Conservation (phyloP, 2,113 vertebrate genomes). For the Physeter macrocephalus region DNA sequence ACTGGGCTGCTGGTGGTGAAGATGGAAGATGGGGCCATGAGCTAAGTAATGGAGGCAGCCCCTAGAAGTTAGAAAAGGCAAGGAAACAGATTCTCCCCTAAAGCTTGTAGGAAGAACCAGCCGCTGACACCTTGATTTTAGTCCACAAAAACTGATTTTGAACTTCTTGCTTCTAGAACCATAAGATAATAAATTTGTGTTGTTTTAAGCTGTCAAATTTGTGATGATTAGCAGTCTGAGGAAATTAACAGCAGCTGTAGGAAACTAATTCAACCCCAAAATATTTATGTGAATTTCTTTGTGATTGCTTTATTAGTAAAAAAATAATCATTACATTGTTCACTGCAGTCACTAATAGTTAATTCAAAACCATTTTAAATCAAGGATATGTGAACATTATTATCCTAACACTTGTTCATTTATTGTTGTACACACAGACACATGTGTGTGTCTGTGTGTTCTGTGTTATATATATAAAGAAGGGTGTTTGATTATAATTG, state of each 20-base stretch:
- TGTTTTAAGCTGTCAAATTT: not conserved
- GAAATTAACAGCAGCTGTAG: not conserved
- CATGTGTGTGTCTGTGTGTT: not conserved
- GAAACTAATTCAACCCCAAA: not conserved
- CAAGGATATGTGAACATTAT: not conserved
- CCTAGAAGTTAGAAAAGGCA: too few species aligned
- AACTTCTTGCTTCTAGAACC: not conserved
- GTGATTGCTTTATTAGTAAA: not conserved
- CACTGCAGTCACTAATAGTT: not conserved
- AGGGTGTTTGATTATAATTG: not conserved
- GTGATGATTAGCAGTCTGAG: not conserved
- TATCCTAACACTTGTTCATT: not conserved
- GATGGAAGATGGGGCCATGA: too few species aligned
- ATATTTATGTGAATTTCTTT: not conserved
- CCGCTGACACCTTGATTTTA: not conserved
- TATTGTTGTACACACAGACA: not conserved
- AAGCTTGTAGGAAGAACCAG: not conserved
- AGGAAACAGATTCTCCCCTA: not conserved
- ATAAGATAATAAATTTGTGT: not conserved
- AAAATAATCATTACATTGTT: not conserved
- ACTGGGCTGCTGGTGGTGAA: not conserved
- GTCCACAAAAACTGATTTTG: not conserved
- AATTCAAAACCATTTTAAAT: not conserved
- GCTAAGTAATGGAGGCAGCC: not conserved
- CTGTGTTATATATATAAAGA: not conserved